Evolutionary conservation across 2,113 vertebrate species (phyloP).

Genomic region (Ranitomeya variabilis): DNA sequence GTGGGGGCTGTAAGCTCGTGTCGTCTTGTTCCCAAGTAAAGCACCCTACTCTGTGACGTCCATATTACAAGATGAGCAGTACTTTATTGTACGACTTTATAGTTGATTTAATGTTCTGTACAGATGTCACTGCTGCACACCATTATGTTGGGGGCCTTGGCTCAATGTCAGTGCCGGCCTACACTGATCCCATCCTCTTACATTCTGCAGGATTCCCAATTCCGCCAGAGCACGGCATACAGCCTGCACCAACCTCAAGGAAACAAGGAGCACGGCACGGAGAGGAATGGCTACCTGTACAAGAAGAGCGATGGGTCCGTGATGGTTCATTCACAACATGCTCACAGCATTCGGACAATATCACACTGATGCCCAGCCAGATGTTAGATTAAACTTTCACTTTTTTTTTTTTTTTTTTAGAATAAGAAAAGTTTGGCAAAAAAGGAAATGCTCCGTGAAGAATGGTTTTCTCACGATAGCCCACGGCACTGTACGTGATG

Average conservation of each 20-base stretch:
- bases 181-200: not conserved
- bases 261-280: slow-evolving; percentile 96
- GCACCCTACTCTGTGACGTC: not conserved
- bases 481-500: slow-evolving; percentile 90
- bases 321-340: not conserved
- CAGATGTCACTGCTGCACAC: not conserved
- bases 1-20: no score
- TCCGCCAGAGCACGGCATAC: slow-evolving; percentile 90
- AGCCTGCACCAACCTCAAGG: slow-evolving; percentile 98
- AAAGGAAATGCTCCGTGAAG: slow-evolving; percentile 91
- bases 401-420: slow-evolving; percentile 66
- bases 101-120: not conserved
- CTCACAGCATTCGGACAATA: not conserved
- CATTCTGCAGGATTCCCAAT: slow-evolving; percentile 85
- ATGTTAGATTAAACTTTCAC: no score
- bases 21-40: no score
- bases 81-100: not conserved
- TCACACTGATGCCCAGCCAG: not conserved
- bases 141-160: not conserved
- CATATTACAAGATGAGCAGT: not conserved
- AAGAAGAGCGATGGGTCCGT: slow-evolving; percentile 97
- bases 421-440: slow-evolving; percentile 97
- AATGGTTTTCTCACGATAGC: slow-evolving; percentile 93
- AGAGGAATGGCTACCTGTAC: slow-evolving; percentile 88
- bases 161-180: not conserved